phyloP scores from a whole-genome alignment of 2,888 invertebrate genomes.

The Tethea ocularis region DNA sequence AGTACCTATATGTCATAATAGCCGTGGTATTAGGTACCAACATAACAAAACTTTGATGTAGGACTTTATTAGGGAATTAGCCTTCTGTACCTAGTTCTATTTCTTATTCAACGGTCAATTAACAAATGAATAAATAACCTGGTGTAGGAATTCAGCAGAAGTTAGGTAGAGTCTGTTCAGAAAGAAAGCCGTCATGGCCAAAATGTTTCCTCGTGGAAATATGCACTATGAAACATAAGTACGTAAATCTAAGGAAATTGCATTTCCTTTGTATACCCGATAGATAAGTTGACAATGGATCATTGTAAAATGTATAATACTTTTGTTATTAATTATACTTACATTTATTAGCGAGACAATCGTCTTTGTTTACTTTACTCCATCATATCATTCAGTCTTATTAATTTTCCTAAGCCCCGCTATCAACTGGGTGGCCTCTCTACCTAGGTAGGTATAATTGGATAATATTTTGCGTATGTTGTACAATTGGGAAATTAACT shows the following conservation, averaged over 20 bases:
- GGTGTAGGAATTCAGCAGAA: too few species aligned
- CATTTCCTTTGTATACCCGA: not conserved
- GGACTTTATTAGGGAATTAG: too few species aligned
- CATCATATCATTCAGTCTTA: not conserved
- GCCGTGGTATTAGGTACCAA: too few species aligned
- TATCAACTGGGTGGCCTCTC: not conserved
- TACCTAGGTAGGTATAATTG: too few species aligned
- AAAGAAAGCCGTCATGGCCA: too few species aligned
- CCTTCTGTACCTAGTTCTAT: too few species aligned
- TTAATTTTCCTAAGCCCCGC: not conserved
- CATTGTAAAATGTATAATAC: not conserved
- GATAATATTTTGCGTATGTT: not conserved
- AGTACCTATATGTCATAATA: too few species aligned
- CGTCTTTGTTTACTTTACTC: not conserved
- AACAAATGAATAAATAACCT: too few species aligned
- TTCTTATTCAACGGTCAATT: too few species aligned
- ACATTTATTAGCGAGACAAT: conserved; percentile 5
- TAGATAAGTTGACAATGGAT: not conserved
- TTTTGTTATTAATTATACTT: not conserved
- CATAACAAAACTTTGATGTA: too few species aligned
- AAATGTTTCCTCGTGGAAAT: not conserved
- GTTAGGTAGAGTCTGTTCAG: too few species aligned
- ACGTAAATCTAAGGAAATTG: conserved; percentile 3
- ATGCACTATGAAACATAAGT: not conserved
- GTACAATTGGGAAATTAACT: too few species aligned